Conservation (phyloP, 1,140 invertebrate genomes). For the Armadillidium nasatum region DNA sequence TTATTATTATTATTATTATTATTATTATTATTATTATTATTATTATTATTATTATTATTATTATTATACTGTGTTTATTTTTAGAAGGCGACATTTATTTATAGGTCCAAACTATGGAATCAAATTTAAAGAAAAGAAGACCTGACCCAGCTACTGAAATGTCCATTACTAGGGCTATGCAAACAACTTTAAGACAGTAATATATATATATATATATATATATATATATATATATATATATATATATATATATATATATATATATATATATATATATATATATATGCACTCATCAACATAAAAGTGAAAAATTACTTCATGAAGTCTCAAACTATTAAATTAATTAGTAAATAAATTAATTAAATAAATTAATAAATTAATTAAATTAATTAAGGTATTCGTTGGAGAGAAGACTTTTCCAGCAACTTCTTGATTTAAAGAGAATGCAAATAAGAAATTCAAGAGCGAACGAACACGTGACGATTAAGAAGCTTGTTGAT, state of each 20-base stretch:
- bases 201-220: constrained; percentile 14
- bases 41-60: no score
- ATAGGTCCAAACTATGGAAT: constrained; percentile 36
- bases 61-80: no score
- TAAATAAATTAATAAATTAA: no score
- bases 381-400: no score
- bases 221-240: constrained; percentile 22
- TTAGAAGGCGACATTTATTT: not conserved
- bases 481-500: constrained; percentile 77
- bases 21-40: no score
- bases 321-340: no score
- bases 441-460: constrained; percentile 83
- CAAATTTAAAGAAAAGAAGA: constrained; percentile 27
- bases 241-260: constrained; percentile 19
- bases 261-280: constrained; percentile 27
- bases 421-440: constrained; percentile 87
- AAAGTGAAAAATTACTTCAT: no score
- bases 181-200: constrained; percentile 52
- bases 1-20: no score
- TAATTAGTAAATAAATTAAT: no score
- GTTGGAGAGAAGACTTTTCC: constrained; percentile 86
- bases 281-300: constrained; percentile 18
- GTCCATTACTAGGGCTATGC: constrained; percentile 54
- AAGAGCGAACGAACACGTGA: constrained; percentile 77
- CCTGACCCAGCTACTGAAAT: constrained; percentile 44